A percentile compares a stretch with the other conserved stretches of the same genome.
Evolutionary conservation across 1,140 invertebrate species (phyloP).

Genomic region (Brachionus rubens): DNA sequence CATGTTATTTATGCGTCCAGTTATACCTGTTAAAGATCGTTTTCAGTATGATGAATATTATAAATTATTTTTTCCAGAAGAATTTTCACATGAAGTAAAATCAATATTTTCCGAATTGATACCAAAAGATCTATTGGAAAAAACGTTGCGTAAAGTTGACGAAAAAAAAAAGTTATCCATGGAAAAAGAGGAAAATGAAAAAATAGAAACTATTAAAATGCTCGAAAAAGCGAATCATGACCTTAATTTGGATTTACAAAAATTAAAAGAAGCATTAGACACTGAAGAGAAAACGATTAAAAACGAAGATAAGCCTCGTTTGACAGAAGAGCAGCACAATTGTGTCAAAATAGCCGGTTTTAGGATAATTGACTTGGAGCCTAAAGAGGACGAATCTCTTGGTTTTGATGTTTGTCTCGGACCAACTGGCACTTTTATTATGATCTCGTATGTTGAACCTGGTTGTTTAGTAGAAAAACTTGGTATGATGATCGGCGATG

Average conservation of each 20-base stretch:
- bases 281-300: neutral
- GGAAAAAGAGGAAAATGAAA: conserved; percentile 30
- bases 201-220: conserved; percentile 11
- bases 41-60: conserved; percentile 45
- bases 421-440: conserved; percentile 44
- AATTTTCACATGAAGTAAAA: conserved; percentile 33
- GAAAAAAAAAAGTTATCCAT: conserved; percentile 5
- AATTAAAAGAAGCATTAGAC: neutral
- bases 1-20: conserved; percentile 45
- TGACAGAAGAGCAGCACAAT: conserved; percentile 25
- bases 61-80: conserved; percentile 45
- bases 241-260: conserved; percentile 17
- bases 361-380: conserved; percentile 39
- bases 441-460: conserved; percentile 45
- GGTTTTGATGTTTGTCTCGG: conserved; percentile 43
- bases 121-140: conserved; percentile 24
- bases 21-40: conserved; percentile 39
- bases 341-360: conserved; percentile 3
- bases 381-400: conserved; percentile 40
- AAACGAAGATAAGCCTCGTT: neutral
- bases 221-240: conserved; percentile 29
- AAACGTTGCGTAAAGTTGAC: conserved; percentile 14
- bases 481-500: conserved; percentile 36
- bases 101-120: conserved; percentile 43
- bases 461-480: conserved; percentile 19